Conservation (phyloP, 2,113 vertebrate genomes). For the Empidonax traillii region DNA sequence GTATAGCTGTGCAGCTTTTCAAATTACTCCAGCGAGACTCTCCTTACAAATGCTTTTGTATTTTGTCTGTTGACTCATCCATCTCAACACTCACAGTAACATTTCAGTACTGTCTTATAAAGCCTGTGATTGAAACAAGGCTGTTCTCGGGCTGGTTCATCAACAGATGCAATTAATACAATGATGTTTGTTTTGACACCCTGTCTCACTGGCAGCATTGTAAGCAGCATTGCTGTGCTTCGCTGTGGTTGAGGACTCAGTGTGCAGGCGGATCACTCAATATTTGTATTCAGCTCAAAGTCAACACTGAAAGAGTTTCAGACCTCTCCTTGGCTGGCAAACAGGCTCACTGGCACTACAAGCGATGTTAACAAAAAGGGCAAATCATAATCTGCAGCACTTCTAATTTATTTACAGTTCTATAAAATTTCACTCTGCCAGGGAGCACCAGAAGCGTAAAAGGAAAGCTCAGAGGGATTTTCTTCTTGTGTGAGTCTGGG, state of each 20-base stretch:
- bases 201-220: constrained; percentile 19
- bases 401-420: not conserved
- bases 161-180: constrained; percentile 36
- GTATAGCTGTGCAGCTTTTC: constrained; percentile 1
- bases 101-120: constrained; percentile 26
- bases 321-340: not conserved
- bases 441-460: not conserved
- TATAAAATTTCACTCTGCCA: not conserved
- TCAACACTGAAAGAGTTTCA: not conserved
- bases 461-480: constrained; percentile 17
- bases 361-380: not conserved
- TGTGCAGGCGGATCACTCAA: not conserved
- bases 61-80: constrained; percentile 35
- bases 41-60: constrained; percentile 32
- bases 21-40: not conserved
- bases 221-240: not conserved
- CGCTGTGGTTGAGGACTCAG: not conserved
- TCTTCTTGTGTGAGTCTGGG: constrained; percentile 52
- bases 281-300: not conserved
- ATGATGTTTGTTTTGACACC: constrained; percentile 32
- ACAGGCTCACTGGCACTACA: not conserved
- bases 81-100: not conserved
- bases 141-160: not conserved
- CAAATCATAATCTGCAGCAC: not conserved
- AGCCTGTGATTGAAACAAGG: not conserved